Evolutionary conservation across 2,113 vertebrate species (phyloP).

Genomic region (Oryzias celebensis): DNA sequence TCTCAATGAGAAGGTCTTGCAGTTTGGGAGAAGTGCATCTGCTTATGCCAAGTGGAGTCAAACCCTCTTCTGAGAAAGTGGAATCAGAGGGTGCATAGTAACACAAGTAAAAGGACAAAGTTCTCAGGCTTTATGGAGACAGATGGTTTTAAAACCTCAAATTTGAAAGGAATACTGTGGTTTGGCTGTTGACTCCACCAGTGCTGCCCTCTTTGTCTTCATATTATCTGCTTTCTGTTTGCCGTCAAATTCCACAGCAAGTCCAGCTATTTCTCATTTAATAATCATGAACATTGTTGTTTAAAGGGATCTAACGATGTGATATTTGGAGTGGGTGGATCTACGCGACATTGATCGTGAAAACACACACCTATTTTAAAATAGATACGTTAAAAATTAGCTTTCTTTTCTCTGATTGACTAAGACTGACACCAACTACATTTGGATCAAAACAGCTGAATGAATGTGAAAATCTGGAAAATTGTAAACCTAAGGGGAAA

Average conservation of each 20-base stretch:
- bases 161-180: background rate
- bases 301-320: too few relatives aligned
- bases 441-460: background rate
- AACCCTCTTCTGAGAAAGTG: background rate
- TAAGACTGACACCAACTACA: background rate
- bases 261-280: too few relatives aligned
- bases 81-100: background rate
- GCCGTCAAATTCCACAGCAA: too few relatives aligned
- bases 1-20: too few relatives aligned
- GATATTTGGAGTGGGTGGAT: too few relatives aligned
- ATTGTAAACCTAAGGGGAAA: background rate
- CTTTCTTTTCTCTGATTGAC: too few relatives aligned
- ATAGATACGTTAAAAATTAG: too few relatives aligned
- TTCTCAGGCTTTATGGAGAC: background rate
- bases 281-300: too few relatives aligned
- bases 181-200: background rate
- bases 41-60: too few relatives aligned
- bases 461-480: constrained; percentile 5
- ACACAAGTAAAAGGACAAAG: background rate
- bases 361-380: too few relatives aligned
- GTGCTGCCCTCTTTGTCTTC: background rate
- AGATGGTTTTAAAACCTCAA: background rate
- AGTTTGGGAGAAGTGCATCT: too few relatives aligned
- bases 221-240: background rate
- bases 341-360: too few relatives aligned